Base-by-base conservation (phyloP, 2,113 vertebrate species). In the Cyanoderma ruficeps region DNA sequence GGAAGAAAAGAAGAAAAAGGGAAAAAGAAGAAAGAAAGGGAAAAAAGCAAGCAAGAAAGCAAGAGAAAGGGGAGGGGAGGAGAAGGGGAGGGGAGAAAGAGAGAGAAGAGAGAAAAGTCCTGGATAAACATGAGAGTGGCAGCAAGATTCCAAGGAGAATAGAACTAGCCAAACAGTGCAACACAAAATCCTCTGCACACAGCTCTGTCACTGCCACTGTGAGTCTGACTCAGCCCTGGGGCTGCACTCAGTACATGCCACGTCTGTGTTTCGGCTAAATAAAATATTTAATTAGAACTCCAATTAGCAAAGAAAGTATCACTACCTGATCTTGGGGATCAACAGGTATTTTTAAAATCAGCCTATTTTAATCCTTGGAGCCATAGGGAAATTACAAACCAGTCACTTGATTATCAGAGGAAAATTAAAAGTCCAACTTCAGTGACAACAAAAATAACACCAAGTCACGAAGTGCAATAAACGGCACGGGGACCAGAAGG, bases 371-470 rank as follows among this genome's bases (percentile, higher is more conserved):
- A 80, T 87, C 65, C 72, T 68, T 30, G 5, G 31, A 70, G 63
- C 53, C 57, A 61, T 2, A 52, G 93, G 60, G 76, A 95, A 83
- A 95, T 93, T 90, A 69, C 81, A 91, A 92, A 33, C 37, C 69
- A 42, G n/a, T 68, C 64, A 70, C 78, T 87, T 89, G 75, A 69
- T 2, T 2, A 37, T 75, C 77, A 59, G 35, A 79, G 88, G 61
- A 90, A 96, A 96, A 96, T 95, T 88, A 78, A 77, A 97, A 93
- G 72, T 56, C 77, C 61, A 87, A 77, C 91, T 88, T 71, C 65
- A 77, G 47, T 55, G 86, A 84, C 89, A 91, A 79, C 61, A 91
- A 82, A 93, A 94, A 89, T 82, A 94, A 89, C 71, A 39, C 39
- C 72, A 93, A 97, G 85, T 68, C 87, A 90, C 0, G 7, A 86